Base-by-base conservation (phyloP, 2,888 invertebrate species). In the Hipparchia semele region DNA sequence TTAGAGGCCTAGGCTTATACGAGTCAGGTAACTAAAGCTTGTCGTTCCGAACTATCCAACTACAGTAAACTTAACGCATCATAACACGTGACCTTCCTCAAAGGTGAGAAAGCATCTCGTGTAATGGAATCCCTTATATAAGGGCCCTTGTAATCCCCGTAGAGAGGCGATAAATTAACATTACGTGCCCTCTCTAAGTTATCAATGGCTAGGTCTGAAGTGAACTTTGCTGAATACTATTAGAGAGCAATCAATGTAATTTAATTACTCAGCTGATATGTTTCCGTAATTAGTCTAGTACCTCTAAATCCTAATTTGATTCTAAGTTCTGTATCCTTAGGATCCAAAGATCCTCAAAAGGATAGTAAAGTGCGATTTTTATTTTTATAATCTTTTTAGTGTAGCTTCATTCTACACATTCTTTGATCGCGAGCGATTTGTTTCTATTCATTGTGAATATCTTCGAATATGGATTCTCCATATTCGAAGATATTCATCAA, bases 141-240 rank as follows among this genome's bases (percentile, higher is more conserved):
- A 69, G 61, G 69, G 45, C 78, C 82, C 83, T 82, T 83, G 84
- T 87, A 85, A 87, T 86, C 84, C 82, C 83, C 84, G 85, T 85
- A 83, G 85, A 86, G 86, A 83, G 82, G 79, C 81, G 81, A 82
- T 86, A 87, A 86, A 87, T 87, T 85, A 83, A 85, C 86, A 84
- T 83, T 68, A 68, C 39, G 53, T 61, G 39, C 53, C 69, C 69
- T 53, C 69, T 69, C 61, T 23, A 2, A 23, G 65, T 59, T 60
- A 68, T 69, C 69, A 69, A 54, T 69, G 53, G 69, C 33, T 54
- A 13, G 61, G 61, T 62, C 45, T 61, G 45, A 69, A 61, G 54
- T 69, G 54, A 69, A 61, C 61, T 45, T 13, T 61, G 61, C 33
- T 69, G 60, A 60, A 7, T 56, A 67, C 54, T 67, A 23, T 68